Conservation (phyloP, 2,888 invertebrate genomes). For the Ceratothoa steindachneri region DNA sequence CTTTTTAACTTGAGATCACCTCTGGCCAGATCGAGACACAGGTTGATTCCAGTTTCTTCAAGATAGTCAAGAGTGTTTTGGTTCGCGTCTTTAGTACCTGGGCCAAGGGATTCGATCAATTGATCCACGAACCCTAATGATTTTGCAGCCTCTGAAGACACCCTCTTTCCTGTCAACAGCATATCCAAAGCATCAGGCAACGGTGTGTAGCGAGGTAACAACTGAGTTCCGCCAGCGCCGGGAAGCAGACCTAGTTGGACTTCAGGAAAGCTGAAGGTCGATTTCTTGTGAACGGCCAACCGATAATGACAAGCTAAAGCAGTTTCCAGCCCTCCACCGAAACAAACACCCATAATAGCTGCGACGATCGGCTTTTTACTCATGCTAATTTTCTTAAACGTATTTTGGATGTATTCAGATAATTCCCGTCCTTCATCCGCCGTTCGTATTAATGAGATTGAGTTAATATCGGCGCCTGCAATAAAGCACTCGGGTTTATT, state of each 20-base stretch:
- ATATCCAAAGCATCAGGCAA: slow-evolving; percentile 85
- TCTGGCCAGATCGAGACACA: slow-evolving; percentile 73
- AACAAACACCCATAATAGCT: slow-evolving; percentile 90
- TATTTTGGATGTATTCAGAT: slow-evolving; percentile 71
- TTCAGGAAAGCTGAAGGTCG: slow-evolving; percentile 86
- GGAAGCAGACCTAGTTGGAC: slow-evolving; percentile 95
- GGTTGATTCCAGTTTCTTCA: slow-evolving; percentile 76
- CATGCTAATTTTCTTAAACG: slow-evolving; percentile 73
- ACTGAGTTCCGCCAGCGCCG: slow-evolving; percentile 92
- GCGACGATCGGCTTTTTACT: slow-evolving; percentile 88
- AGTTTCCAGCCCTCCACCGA: slow-evolving; percentile 67
- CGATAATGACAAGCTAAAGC: slow-evolving; percentile 94
- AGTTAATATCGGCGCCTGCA: slow-evolving; percentile 94
- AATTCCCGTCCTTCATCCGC: slow-evolving; percentile 71
- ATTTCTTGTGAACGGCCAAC: slow-evolving; percentile 92
- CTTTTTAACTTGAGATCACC: slow-evolving; percentile 71
- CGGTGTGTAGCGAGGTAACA: slow-evolving; percentile 74
- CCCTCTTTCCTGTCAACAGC: slow-evolving; percentile 82
- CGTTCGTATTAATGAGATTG: slow-evolving; percentile 67
- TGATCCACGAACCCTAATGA: slow-evolving; percentile 90
- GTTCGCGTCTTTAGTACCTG: slow-evolving; percentile 55
- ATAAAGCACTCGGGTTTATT: slow-evolving; percentile 93
- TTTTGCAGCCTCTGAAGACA: slow-evolving; percentile 89
- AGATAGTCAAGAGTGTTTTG: slow-evolving; percentile 72
- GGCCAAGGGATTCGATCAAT: slow-evolving; percentile 83